Evolutionary conservation across 1,140 invertebrate genomes (phyloP).

Genomic region (Phortica variegata): DNA sequence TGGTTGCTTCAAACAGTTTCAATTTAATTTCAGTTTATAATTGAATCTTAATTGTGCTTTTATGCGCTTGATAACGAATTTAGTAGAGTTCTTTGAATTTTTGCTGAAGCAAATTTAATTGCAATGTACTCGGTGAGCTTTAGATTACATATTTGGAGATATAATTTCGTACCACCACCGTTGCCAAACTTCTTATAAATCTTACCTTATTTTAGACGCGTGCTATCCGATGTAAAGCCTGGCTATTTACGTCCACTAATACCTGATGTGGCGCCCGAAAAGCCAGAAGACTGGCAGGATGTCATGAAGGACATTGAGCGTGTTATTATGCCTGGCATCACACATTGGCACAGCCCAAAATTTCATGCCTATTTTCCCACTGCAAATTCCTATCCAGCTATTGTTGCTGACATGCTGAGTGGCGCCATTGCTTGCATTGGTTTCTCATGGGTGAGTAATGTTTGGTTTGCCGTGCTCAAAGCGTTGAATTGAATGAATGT

Average conservation of each 20-base stretch:
- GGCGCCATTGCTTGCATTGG: constrained; percentile 90
- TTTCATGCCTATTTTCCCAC: constrained; percentile 99
- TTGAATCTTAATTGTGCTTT: too few species aligned
- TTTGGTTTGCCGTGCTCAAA: too few species aligned
- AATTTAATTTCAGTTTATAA: too few species aligned
- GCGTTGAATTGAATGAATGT: too few species aligned
- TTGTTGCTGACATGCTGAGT: constrained; percentile 84
- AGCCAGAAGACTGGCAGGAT: constrained; percentile 83
- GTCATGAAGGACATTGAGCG: constrained; percentile 88
- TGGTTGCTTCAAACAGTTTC: too few species aligned
- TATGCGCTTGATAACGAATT: too few species aligned
- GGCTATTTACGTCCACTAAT: constrained; percentile 83
- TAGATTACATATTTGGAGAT: too few species aligned
- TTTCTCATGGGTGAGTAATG: constrained; percentile 78
- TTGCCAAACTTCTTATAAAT: neutral
- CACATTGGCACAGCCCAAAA: constrained; percentile 96
- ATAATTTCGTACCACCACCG: too few species aligned
- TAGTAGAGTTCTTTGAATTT: too few species aligned
- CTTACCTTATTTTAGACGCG: constrained; percentile 62
- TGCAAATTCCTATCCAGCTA: constrained; percentile 90
- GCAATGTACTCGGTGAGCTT: too few species aligned
- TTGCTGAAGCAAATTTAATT: too few species aligned
- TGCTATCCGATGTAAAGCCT: constrained; percentile 78
- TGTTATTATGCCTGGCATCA: constrained; percentile 96
- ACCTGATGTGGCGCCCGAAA: constrained; percentile 76